Evolutionary conservation across 2,113 vertebrate species (phyloP), one percentile per base, ranked within the genome.

Genomic region (Corvus hawaiiensis): DNA sequence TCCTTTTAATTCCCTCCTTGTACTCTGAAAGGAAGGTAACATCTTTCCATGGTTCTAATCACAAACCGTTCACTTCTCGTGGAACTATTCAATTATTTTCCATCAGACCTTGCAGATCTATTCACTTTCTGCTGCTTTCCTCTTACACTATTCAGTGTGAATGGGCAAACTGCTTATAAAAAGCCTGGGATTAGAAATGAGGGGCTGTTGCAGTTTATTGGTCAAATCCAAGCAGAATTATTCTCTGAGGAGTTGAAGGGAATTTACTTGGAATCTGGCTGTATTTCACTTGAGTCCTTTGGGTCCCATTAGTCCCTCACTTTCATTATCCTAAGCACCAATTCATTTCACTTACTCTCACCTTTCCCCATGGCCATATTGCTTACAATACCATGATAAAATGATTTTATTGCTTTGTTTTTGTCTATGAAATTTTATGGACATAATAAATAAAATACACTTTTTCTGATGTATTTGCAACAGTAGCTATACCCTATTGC

Each of bases 261-360:
- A 94, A 66, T 52, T 94, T 94, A 55, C 49, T 71, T 0, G 12
- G 71, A 93, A 89, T 85, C 67, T 94, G 46, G 35, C 62, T 83
- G 46, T 44, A 95, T 90, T 87, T 93, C 78, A 66, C 78, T 83
- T 83, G 49, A 27, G 56, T 92, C 91, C 84, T 96, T 73, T 81
- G 91, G 66, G 87, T 84, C 77, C 88, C 32, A 84, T 95, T 87
- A 92, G 46, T 85, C 82, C 75, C 84, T 95, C 85, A 81, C 35
- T 96, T 92, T 92, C 94, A 96, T 96, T 97, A 95, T 94, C 71
- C 80, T 95, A 94, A 97, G 78, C 74, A 95, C 72, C 93, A 95
- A 94, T 94, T 96, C 90, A 97, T 95, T 97, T 96, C 71, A 92
- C 72, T 94, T 92, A 93, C 79, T 88, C 72, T 96, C 86, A 94